Base-by-base conservation (phyloP, 53 echinoderm and acorn worm genomes). In the Patiria pectinifera region DNA sequence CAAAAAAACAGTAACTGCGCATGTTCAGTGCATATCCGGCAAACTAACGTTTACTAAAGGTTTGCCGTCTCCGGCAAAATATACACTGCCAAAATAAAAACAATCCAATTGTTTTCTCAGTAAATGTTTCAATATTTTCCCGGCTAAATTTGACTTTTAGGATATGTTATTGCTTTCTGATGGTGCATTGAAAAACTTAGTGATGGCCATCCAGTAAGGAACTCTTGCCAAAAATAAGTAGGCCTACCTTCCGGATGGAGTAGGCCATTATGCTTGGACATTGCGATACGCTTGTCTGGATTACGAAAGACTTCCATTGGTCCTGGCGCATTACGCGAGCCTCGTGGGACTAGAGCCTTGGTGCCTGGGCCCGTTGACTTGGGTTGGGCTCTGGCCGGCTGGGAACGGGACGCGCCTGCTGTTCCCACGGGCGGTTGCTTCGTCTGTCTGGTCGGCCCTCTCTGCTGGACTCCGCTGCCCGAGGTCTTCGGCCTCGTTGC, bases 251-350 rank as follows among this genome's bases (percentile, higher is more conserved):
- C 90, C 62, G 90, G 90, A 69, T 77, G 77, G 6, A 90, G 69
- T 46, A 90, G 22, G 14, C 90, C 90, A 69, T 81, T 69, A 47
- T 81, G 90, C 59, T 90, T 90, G 63, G 80, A 48, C 90, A 90
- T 90, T 18, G 80, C 90, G 45, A 90, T 80, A 23, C 90, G 72
- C 81, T 90, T 90, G 80, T 90, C 80, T 14, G 90, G 90, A 61
- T 90, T 90, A 26, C 2, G 59, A 1, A 90, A 78, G 45, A 43
- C 90, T 66, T 47, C 80, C 24, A 69, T 19, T 45, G 90, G 82
- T 14, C 81, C 49, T 48, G 90, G 66, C 16, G 25, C 44, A 11
- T 47, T 44, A 61, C 70, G 81, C 23, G 69, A 47, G 0, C 85
- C 92, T 60, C 92, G 85, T 12, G 86, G 92, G 13, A 78, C 92